Percentiles rank a stretch among this genome's conserved stretches.
Conservation (phyloP, 2,888 invertebrate species). For the Tenthredo livida region DNA sequence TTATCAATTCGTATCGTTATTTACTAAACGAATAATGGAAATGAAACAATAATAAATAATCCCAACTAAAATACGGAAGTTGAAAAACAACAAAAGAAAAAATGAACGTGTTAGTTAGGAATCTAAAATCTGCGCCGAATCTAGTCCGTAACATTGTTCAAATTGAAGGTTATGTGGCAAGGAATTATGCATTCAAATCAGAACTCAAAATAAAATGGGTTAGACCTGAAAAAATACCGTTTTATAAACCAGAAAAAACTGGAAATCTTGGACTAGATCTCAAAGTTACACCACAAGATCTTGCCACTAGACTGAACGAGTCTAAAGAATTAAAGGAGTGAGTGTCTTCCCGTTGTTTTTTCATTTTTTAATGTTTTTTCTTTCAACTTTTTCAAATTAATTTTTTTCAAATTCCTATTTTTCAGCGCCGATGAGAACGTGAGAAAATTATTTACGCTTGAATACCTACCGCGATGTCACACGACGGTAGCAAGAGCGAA, state of each 20-base stretch:
- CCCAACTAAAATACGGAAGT: not conserved
- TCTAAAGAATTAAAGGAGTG: slow-evolving; percentile 87
- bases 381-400: not conserved
- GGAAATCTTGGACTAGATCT: slow-evolving; percentile 85
- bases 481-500: slow-evolving; percentile 79
- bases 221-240: slow-evolving; percentile 85
- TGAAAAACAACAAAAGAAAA: not conserved
- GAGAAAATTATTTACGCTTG: slow-evolving; percentile 85
- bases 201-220: slow-evolving; percentile 89
- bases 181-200: slow-evolving; percentile 82
- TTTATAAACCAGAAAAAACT: slow-evolving; percentile 84
- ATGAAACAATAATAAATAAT: not conserved
- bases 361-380: not conserved
- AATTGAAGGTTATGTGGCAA: slow-evolving; percentile 57
- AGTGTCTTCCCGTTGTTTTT: slow-evolving; percentile 66
- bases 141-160: slow-evolving; percentile 57
- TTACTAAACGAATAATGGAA: not conserved
- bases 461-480: slow-evolving; percentile 83
- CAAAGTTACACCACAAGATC: slow-evolving; percentile 79
- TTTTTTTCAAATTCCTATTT: not conserved
- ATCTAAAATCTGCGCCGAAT: slow-evolving; percentile 54
- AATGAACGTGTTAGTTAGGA: slow-evolving; percentile 65
- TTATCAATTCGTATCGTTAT: not conserved
- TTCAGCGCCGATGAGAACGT: slow-evolving; percentile 87
- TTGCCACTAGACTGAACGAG: slow-evolving; percentile 80